Conservation (phyloP, 2,888 invertebrate genomes). For the Torymus auratus region DNA sequence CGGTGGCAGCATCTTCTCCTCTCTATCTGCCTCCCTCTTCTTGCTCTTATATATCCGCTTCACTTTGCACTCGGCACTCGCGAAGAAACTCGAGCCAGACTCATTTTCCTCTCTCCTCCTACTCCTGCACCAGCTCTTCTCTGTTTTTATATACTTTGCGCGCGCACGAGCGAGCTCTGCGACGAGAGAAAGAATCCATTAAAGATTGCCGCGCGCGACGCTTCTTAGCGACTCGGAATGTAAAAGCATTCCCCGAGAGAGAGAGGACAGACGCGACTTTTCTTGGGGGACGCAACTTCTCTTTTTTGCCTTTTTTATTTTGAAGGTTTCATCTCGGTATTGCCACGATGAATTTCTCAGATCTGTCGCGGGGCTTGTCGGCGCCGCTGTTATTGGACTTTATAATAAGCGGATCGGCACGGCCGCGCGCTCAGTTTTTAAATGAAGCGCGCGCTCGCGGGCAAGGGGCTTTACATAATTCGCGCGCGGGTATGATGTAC, state of each 20-base stretch:
- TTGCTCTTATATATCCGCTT: neutral
- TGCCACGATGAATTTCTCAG: slow-evolving; percentile 35
- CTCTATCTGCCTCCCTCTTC: neutral
- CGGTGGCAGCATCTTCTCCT: slow-evolving; percentile 72
- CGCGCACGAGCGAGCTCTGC: neutral
- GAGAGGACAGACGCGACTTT: too few species aligned
- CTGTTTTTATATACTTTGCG: slow-evolving; percentile 6
- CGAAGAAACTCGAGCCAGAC: slow-evolving; percentile 50
- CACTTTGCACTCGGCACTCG: slow-evolving; percentile 16
- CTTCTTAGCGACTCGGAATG: slow-evolving; percentile 5
- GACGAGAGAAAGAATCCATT: slow-evolving; percentile 52
- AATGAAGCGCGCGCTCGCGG: too few species aligned
- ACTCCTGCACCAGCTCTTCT: neutral
- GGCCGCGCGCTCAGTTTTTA: too few species aligned
- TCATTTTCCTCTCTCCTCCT: slow-evolving; percentile 32
- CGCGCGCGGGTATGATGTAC: too few species aligned
- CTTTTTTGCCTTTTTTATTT: neutral
- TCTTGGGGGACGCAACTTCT: neutral
- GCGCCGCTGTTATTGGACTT: slow-evolving; percentile 15
- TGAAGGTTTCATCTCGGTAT: slow-evolving; percentile 1
- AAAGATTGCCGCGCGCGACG: slow-evolving; percentile 34
- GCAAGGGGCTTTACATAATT: too few species aligned
- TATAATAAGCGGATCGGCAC: slow-evolving; percentile 33
- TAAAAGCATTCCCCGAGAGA: slow-evolving; percentile 16
- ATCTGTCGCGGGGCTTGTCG: neutral